Base-by-base conservation (phyloP, 2,113 vertebrate genomes). In the Hippocampus guttulatus region DNA sequence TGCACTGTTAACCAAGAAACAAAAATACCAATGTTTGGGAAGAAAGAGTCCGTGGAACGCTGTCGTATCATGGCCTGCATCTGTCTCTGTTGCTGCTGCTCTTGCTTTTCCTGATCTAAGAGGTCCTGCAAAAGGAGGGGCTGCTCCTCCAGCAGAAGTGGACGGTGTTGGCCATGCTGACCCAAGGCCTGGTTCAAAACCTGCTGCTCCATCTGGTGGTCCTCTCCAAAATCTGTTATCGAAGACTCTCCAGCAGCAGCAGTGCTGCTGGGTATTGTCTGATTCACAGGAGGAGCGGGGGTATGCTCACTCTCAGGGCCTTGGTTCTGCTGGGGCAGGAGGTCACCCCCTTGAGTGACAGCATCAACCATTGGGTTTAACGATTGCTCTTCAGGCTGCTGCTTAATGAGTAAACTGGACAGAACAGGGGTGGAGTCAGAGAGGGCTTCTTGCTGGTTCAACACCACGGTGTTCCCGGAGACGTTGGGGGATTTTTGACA, bases 51-150 rank as follows among this genome's bases (percentile, higher is more conserved):
- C 14, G 79, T 91, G 0, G 97, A 96, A 1, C 96, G 95, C 43
- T 99, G 97, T 7, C 95, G 94, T 79, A 99, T 98, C 96, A 99
- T 98, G 73, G 95, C 97, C 85, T 99, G 97, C 97, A 99, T 99
- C 85, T 99, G 96, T 58, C 95, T 91, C 67, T 99, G 97, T 79
- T 98, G 97, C 78, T 99, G 97, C 78, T 99, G 97, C 68, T 99
- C 97, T 69, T 98, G 96, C 43, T 96, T 92, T 81, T 99, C 97
- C 82, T 99, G 97, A 88, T 99, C 97, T 72, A 99, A 78, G 55
- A 99, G 94, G 64, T 99, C 97, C 87, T 99, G 97, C 51, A 99
- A 85, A 30, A 99, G 91, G 7, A 99, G 94, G 0, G 97, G 97
- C 86, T 98, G 96, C 1, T 99, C 96, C 68, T 98, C 96, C 8